Percentiles rank a stretch among this genome's conserved stretches.
phyloP scores from a whole-genome alignment of 2,113 vertebrate species.

The Pipra filicauda region DNA sequence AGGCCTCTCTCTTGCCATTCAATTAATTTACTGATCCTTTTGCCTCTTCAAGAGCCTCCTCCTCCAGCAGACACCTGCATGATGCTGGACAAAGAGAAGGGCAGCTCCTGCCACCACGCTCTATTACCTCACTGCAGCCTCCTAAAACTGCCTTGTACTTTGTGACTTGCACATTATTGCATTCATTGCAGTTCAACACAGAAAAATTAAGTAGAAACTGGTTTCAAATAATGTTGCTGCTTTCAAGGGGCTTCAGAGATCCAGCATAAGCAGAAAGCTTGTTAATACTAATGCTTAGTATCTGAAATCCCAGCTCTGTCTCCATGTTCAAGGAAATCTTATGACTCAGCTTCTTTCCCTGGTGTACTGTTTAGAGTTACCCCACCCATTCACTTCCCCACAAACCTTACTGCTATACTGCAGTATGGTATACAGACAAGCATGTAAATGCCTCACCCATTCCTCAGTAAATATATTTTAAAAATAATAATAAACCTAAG shows the following conservation, averaged over 20 bases:
- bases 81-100: not conserved
- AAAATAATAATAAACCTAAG: not conserved
- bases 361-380: constrained; percentile 1
- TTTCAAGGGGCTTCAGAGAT: not conserved
- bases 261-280: not conserved
- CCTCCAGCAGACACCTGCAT: not conserved
- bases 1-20: not conserved
- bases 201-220: not conserved
- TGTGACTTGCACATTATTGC: not conserved
- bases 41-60: not conserved
- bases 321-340: constrained; percentile 1
- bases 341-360: constrained; percentile 52
- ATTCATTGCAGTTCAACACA: not conserved
- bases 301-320: not conserved
- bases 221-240: not conserved
- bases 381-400: constrained; percentile 29
- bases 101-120: not conserved
- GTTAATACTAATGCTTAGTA: not conserved
- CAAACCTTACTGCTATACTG: not conserved
- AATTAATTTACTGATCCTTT: not conserved
- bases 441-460: not conserved
- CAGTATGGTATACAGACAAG: not conserved
- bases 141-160: not conserved
- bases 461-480: not conserved
- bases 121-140: not conserved